A percentile compares a stretch with the other conserved stretches of the same genome.
These are phyloP conservation scores for Leptonema lineaticorne DNA, from an alignment of 1,140 invertebrate genomes.

Conservation along the genomic window DNA sequence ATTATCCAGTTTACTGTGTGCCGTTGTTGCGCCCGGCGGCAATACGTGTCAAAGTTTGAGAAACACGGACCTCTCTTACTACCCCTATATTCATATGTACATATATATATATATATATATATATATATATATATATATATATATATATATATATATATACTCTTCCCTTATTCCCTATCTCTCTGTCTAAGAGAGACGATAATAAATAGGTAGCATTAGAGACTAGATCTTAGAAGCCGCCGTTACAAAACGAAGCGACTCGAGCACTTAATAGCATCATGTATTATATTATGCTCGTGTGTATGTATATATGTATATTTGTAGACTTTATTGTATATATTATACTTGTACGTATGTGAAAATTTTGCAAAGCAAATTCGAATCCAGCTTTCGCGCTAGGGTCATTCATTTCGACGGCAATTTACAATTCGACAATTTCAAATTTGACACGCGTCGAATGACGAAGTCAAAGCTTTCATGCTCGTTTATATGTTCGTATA, in stretches of 20 bases:
- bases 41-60: constrained; percentile 21
- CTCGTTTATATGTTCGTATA: no score
- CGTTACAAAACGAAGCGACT: constrained; percentile 26
- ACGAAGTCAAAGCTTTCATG: no score
- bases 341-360: no score
- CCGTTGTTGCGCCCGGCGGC: neutral
- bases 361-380: constrained; percentile 35
- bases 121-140: no score
- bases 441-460: no score
- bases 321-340: no score
- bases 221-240: constrained; percentile 25
- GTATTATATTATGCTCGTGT: no score
- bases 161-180: neutral
- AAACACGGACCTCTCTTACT: constrained; percentile 18
- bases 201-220: constrained; percentile 32
- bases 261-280: constrained; percentile 16
- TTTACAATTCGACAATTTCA: neutral
- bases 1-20: neutral
- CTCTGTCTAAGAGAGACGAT: constrained; percentile 10
- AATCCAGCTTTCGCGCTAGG: constrained; percentile 29
- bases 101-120: no score
- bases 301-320: no score
- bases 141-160: no score
- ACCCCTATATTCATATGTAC: no score
- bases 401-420: constrained; percentile 24